Evolutionary conservation across 2,888 invertebrate species (phyloP).

Genomic region (Aleiodes leptofemur): DNA sequence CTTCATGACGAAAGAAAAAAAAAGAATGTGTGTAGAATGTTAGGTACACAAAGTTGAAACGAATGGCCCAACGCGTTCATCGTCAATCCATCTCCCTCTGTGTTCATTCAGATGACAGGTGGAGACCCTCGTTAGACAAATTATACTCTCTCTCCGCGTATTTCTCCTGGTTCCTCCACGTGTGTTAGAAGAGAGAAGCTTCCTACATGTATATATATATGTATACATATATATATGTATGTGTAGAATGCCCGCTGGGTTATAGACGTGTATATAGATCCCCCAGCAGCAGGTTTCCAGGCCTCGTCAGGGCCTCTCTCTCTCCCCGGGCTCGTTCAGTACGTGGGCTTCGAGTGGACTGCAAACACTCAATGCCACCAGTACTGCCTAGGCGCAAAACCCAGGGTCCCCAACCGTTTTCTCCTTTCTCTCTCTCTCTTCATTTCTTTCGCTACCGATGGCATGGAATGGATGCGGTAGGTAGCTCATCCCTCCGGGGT

Average conservation of each 20-base stretch:
- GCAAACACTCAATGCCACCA: constrained; percentile 72
- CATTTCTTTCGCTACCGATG: constrained; percentile 55
- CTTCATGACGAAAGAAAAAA: constrained; percentile 1
- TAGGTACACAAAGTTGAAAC: constrained; percentile 24
- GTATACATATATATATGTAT: background rate
- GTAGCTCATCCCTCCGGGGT: constrained; percentile 38
- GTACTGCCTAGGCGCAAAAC: constrained; percentile 55
- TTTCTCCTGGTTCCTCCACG: constrained; percentile 53
- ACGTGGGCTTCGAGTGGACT: constrained; percentile 73
- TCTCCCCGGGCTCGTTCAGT: constrained; percentile 69
- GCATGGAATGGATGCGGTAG: constrained; percentile 43
- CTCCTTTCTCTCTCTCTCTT: too few relatives aligned
- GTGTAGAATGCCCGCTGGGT: constrained; percentile 33
- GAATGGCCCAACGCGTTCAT: constrained; percentile 38
- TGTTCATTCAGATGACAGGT: constrained; percentile 68
- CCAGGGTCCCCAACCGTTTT: constrained; percentile 55
- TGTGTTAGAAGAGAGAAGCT: background rate
- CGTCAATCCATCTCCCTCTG: constrained; percentile 56
- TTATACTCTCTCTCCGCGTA: constrained; percentile 63
- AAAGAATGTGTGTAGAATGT: constrained; percentile 7
- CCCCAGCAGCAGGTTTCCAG: constrained; percentile 38
- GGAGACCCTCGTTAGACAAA: constrained; percentile 72
- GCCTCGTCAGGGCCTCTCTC: constrained; percentile 55
- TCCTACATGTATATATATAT: constrained; percentile 9
- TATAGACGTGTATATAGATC: constrained; percentile 28